Evolutionary conservation across 2,888 invertebrate species (phyloP), one percentile per base, ranked within the genome.

Genomic region (Callyntrura sp.): DNA sequence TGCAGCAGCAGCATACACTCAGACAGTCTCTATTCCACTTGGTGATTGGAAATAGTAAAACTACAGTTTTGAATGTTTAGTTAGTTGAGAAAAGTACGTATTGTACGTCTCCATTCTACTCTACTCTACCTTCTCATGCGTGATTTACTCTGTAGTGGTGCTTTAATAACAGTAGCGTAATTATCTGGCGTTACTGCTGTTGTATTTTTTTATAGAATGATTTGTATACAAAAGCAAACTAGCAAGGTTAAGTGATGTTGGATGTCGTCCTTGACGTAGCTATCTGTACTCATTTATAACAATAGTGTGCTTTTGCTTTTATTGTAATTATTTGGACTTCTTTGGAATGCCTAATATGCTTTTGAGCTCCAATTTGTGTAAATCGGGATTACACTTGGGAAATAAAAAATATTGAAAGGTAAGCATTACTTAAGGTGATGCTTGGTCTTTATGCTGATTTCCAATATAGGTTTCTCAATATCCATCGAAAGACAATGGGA

Each of bases 111-210:
- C 3, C 9, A 5, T n/a, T 14, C n/a, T n/a, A 51, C 9, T 68
- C 28, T 35, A 68, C 20, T 48, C 12, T 35, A 35, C 55, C 35
- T 25, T 45, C 23, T 70, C 78, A 11, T 62, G 76, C 89, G 89
- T 89, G 89, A 89, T 89, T 84, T 89, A 89, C 89, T 89, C 85
- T 84, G 84, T 79, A 79, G 55, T 82, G 88, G 55, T 82, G 88
- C 76, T 76, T 76, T 60, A 84, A 88, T 81, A 88, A 76, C 48
- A 35, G 55, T 51, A 68, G 85, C 35, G 76, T n/a, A 28, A 57
- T 79, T 57, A 17, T 43, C 17, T 17, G 28, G 28, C 17, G 20
- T 83, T 65, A 55, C 73, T 70, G 23, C 28, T 55, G 62, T 12
- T 28, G n/a, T n/a, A n/a, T n/a, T 17, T 43, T 48, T 83, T n/a